Percentiles rank a stretch among this genome's conserved stretches.
Evolutionary conservation across 2,888 invertebrate genomes (phyloP).

Genomic region (Folsomia candida): DNA sequence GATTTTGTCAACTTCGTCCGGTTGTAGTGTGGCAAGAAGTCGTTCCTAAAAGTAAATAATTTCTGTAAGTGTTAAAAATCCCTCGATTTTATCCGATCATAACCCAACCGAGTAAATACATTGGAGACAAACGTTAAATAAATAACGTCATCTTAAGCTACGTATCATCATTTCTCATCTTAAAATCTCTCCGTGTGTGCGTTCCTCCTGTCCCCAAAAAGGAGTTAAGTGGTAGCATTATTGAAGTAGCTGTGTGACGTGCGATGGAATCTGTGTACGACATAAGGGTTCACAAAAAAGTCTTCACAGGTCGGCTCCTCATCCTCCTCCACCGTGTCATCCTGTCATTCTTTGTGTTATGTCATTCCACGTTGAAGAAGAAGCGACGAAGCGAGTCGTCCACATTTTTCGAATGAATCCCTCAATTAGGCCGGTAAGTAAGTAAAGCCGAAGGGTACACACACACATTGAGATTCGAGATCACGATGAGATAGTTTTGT

Average conservation of each 20-base stretch:
- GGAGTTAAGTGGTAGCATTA: neutral
- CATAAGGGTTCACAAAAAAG: too few relatives aligned
- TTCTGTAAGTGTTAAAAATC: too few relatives aligned
- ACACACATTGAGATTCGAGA: neutral
- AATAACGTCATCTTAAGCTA: too few relatives aligned
- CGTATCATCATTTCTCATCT: too few relatives aligned
- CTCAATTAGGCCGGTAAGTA: neutral
- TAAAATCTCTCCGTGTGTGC: too few relatives aligned
- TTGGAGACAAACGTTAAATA: neutral
- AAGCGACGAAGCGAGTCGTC: neutral
- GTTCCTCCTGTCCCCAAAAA: too few relatives aligned
- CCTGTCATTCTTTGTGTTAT: neutral
- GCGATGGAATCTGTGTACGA: too few relatives aligned
- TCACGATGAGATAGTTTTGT: too few relatives aligned
- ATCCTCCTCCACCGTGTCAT: neutral
- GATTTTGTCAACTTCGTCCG: conserved; percentile 50
- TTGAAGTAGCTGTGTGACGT: neutral
- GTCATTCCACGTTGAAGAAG: neutral
- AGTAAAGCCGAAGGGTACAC: neutral
- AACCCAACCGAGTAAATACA: too few relatives aligned
- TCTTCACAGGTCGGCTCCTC: neutral
- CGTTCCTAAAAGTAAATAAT: conserved; percentile 38
- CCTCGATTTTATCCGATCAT: neutral
- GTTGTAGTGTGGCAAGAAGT: conserved; percentile 46
- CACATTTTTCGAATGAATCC: conserved; percentile 1